A percentile compares a stretch with the other conserved stretches of the same genome.
Evolutionary conservation across 2,888 invertebrate species (phyloP).

Genomic region (Baccha elongata): DNA sequence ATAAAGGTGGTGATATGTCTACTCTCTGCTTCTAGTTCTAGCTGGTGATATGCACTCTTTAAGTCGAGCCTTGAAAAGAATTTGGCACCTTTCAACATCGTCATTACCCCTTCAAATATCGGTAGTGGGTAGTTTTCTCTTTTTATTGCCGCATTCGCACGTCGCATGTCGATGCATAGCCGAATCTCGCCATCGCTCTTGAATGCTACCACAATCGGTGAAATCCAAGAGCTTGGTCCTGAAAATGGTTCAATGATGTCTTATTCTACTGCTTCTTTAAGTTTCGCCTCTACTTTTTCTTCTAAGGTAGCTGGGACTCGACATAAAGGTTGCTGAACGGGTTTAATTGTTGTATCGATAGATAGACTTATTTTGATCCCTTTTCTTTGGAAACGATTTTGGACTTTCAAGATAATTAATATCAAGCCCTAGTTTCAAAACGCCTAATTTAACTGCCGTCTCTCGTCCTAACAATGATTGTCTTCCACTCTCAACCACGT

Average conservation of each 20-base stretch:
- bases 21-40: slow-evolving; percentile 57
- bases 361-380: slow-evolving; percentile 74
- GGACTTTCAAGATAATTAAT: slow-evolving; percentile 24
- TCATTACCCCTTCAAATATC: slow-evolving; percentile 71
- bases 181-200: slow-evolving; percentile 76
- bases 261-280: slow-evolving; percentile 68
- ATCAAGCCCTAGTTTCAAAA: slow-evolving; percentile 43
- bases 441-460: slow-evolving; percentile 16
- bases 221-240: slow-evolving; percentile 77
- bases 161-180: slow-evolving; percentile 78
- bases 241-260: slow-evolving; percentile 77
- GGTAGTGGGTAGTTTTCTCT: slow-evolving; percentile 62
- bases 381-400: slow-evolving; percentile 73
- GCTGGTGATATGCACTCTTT: slow-evolving; percentile 75
- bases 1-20: slow-evolving; percentile 48
- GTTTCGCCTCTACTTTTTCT: slow-evolving; percentile 30
- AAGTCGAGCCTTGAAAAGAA: slow-evolving; percentile 77
- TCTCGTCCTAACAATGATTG: slow-evolving; percentile 22
- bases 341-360: slow-evolving; percentile 74
- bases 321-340: slow-evolving; percentile 76
- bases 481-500: slow-evolving; percentile 35
- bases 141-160: slow-evolving; percentile 77
- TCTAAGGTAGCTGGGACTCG: slow-evolving; percentile 76
- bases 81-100: slow-evolving; percentile 67
- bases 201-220: slow-evolving; percentile 76